Evolutionary conservation across 2,888 invertebrate genomes (phyloP).

Genomic region (Epinotia demarniana): DNA sequence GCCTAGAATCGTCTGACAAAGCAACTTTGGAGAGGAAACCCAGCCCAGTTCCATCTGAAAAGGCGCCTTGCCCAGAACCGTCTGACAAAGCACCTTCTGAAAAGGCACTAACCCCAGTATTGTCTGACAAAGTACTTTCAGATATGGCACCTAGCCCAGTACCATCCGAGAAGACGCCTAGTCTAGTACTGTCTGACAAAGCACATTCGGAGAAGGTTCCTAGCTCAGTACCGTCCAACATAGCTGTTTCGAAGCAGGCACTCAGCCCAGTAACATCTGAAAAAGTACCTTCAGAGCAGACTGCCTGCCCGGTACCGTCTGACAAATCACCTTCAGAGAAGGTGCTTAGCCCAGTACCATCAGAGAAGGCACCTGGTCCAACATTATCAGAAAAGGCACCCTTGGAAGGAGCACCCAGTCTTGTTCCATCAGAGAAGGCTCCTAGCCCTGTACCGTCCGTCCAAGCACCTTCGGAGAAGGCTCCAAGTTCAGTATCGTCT

Average conservation of each 20-base stretch:
- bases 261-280: slow-evolving; percentile 16
- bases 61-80: neutral
- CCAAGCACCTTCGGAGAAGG: neutral
- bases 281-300: neutral
- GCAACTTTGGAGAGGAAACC: slow-evolving; percentile 41
- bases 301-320: neutral
- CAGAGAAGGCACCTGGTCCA: slow-evolving; percentile 13
- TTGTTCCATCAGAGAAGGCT: neutral
- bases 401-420: slow-evolving; percentile 8
- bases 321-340: slow-evolving; percentile 3
- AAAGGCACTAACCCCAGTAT: slow-evolving; percentile 35
- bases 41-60: neutral
- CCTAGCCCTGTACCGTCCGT: neutral
- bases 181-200: slow-evolving; percentile 8
- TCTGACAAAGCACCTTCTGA: slow-evolving; percentile 22
- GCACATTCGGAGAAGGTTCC: neutral
- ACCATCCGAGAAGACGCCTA: neutral
- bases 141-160: slow-evolving; percentile 5
- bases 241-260: no score
- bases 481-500: neutral
- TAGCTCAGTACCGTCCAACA: neutral
- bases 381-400: neutral
- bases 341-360: neutral
- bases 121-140: no score
- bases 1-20: slow-evolving; percentile 22